A percentile compares a stretch with the other conserved stretches of the same genome.
These are phyloP conservation scores for Corydoras sp. DNA, from an alignment of 2,113 vertebrate genomes.

Conservation along the genomic window DNA sequence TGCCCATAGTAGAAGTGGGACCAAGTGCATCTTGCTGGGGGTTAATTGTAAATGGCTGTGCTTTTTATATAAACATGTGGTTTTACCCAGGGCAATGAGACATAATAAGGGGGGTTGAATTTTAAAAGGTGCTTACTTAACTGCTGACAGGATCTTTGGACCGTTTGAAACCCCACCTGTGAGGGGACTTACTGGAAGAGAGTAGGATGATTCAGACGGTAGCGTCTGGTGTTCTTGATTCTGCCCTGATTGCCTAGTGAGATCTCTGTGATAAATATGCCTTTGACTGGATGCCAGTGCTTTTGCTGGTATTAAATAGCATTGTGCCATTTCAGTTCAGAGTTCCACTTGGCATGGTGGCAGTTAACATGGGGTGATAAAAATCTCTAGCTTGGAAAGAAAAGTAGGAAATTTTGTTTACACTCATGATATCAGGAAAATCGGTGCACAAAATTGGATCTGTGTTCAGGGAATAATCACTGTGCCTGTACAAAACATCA, in stretches of 20 bases:
- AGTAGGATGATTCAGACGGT: conserved; percentile 15
- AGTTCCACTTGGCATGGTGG: conserved; percentile 27
- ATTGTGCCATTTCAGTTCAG: conserved; percentile 19
- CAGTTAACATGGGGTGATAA: conserved; percentile 36
- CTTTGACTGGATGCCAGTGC: conserved; percentile 37
- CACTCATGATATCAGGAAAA: conserved; percentile 2
- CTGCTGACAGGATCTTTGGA: conserved; percentile 7
- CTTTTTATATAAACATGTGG: conserved; percentile 32
- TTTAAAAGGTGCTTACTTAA: conserved; percentile 1
- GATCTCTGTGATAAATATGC: conserved; percentile 30
- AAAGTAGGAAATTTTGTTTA: conserved; percentile 11
- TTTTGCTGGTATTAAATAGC: conserved; percentile 16
- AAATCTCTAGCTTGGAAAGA: conserved; percentile 6
- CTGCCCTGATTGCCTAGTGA: conserved; percentile 4
- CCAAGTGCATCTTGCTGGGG: neutral
- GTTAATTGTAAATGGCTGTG: conserved; percentile 31
- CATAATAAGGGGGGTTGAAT: conserved; percentile 13
- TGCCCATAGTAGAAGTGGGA: no score
- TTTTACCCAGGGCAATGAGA: conserved; percentile 8
- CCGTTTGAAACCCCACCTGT: conserved; percentile 21
- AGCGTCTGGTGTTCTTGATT: conserved; percentile 14
- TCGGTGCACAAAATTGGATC: neutral
- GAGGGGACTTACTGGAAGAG: conserved; percentile 18
- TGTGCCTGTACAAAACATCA: neutral
- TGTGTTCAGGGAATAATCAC: conserved; percentile 12